Base-by-base conservation (phyloP, 2,888 invertebrate species). In the Dasypolia templi region DNA sequence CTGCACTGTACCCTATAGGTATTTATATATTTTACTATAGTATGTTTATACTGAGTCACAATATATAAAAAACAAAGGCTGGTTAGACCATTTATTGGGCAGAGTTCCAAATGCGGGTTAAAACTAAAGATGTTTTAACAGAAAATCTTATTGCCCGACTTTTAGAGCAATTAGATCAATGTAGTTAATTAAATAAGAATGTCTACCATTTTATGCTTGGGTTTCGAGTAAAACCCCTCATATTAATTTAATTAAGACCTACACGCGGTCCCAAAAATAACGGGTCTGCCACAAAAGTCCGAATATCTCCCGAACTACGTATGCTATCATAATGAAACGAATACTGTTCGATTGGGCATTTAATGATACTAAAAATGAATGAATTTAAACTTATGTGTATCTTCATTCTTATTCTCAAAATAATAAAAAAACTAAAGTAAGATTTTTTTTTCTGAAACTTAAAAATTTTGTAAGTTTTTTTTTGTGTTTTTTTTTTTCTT, bases 61-160 rank as follows among this genome's bases (percentile, higher is more conserved):
- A 61, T 69, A 32, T 62, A 61, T 39, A 65, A 70, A 76, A 82
- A 79, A 77, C 29, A 76, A 66, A 53, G 46, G n/a, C 42, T 70
- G 46, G 61, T 70, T 65, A 70, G 32, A 49, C 53, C 66, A 64
- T 67, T 63, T 53, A 76, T 62, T 82, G 78, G 82, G 70, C 65
- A 82, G 26, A 71, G 65, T 62, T 65, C 77, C 65, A 77, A 79
- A 65, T 58, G 56, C 35, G 42, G 65, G 56, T 62, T 70, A 65
- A 55, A 56, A 56, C 65, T 75, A 51, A 77, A 81, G 44, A 66
- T 62, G 29, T 66, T 56, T 35, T 53, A 66, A 62, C 39, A 75
- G 65, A 56, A 65, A 53, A 75, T 66, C 29, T 44, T 35, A 65
- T 32, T 46, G n/a, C 29, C 19, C 5, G 39, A 39, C 17, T 77